Evolutionary conservation across 2,797 vertebrate genomes (phyloP).

Genomic region (Anguilla pacifica): DNA sequence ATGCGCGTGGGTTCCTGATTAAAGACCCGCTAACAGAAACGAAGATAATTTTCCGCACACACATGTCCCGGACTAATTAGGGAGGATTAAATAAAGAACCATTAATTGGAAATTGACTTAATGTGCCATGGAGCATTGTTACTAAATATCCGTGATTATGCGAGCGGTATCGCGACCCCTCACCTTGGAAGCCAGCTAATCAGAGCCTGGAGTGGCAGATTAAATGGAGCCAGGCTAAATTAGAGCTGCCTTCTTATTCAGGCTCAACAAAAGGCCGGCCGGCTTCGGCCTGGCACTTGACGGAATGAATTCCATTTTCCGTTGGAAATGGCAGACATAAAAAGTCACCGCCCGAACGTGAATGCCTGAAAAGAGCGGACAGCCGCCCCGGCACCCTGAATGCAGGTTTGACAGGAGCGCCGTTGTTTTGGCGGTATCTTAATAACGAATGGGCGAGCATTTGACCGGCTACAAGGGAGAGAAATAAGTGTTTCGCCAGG

Average conservation of each 20-base stretch:
- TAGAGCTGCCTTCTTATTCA: background rate
- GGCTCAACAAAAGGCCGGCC: background rate
- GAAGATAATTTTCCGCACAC: background rate
- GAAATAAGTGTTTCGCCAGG: background rate
- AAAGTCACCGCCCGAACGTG: background rate
- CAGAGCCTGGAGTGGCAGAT: background rate
- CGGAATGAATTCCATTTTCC: background rate
- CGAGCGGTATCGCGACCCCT: background rate
- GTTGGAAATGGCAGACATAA: background rate
- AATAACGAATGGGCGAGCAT: background rate
- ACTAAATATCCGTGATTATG: conserved; percentile 33
- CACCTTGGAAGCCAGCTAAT: conserved; percentile 3
- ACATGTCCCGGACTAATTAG: conserved; percentile 11
- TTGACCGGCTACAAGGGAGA: background rate
- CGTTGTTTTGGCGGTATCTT: background rate
- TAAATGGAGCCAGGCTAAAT: background rate
- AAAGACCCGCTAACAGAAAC: background rate
- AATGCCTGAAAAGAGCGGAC: background rate
- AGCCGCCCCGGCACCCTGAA: background rate
- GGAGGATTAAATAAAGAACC: conserved; percentile 18
- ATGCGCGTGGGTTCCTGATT: background rate
- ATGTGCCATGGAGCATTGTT: conserved; percentile 13
- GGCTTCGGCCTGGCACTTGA: background rate
- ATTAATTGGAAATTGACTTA: conserved; percentile 26
- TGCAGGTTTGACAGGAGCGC: background rate